Percentiles rank a stretch among this genome's conserved stretches.
These are phyloP conservation scores for Dioctria linearis DNA, from an alignment of 2,888 invertebrate genomes.

Conservation along the genomic window DNA sequence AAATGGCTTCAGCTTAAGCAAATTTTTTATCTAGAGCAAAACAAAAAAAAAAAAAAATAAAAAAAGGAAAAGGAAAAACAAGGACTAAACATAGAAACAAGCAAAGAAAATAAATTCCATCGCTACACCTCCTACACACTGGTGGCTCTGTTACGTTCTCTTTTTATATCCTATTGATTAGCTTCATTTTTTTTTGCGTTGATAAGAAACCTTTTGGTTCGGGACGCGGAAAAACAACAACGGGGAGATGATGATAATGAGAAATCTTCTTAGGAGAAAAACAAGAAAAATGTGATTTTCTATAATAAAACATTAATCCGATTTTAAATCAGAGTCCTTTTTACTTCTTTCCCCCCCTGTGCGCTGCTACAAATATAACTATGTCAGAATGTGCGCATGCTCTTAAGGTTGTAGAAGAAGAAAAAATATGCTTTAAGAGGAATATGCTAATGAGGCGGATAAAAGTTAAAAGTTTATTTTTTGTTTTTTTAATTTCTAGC, in stretches of 20 bases:
- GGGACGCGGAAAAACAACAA: constrained; percentile 18
- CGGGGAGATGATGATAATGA: constrained; percentile 5
- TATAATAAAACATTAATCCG: constrained; percentile 41
- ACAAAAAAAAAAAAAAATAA: background rate
- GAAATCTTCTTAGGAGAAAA: constrained; percentile 30
- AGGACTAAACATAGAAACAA: constrained; percentile 5
- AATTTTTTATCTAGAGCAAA: constrained; percentile 2
- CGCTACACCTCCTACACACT: no score
- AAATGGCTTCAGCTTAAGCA: constrained; percentile 27
- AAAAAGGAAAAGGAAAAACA: background rate
- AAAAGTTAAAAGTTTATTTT: no score
- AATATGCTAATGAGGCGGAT: no score
- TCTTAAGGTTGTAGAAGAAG: background rate
- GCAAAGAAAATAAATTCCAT: background rate
- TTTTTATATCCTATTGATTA: constrained; percentile 5
- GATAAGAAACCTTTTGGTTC: background rate
- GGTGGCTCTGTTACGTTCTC: constrained; percentile 1
- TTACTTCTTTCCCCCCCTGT: background rate
- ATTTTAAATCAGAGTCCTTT: constrained; percentile 24
- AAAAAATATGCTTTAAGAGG: background rate
- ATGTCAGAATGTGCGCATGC: background rate
- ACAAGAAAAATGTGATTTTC: constrained; percentile 19
- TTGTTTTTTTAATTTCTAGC: no score
- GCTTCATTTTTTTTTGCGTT: constrained; percentile 24
- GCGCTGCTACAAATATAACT: background rate